Conservation (phyloP, 2,113 vertebrate genomes). For the Zapornia atra region DNA sequence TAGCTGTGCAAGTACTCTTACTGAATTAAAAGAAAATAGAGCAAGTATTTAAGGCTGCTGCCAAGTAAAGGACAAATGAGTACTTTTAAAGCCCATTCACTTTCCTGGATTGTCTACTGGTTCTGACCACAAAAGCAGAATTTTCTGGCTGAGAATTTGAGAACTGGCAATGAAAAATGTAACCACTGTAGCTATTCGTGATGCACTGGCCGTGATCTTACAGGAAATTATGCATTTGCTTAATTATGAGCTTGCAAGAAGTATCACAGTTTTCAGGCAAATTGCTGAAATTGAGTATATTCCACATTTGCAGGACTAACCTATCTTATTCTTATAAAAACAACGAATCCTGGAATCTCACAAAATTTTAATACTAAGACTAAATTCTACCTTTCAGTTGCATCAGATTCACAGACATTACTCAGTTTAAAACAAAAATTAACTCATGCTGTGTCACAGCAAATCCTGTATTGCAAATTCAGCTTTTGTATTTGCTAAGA, state of each 20-base stretch:
- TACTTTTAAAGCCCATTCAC: neutral
- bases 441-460: neutral
- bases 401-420: neutral
- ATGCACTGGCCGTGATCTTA: neutral
- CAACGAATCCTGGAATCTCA: neutral
- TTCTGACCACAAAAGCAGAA: neutral
- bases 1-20: neutral
- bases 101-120: neutral
- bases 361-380: neutral
- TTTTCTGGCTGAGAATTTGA: neutral
- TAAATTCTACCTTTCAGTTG: neutral
- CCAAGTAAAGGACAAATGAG: neutral
- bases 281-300: neutral
- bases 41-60: neutral
- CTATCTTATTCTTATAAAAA: neutral
- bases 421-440: neutral
- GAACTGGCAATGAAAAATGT: neutral
- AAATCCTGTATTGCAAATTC: neutral
- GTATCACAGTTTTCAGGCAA: neutral
- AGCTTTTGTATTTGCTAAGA: neutral
- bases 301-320: neutral
- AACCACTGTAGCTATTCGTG: neutral
- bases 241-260: neutral
- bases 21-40: neutral
- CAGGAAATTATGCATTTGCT: neutral